Conservation (phyloP, 2,888 invertebrate species). For the Saturnia pavonia region DNA sequence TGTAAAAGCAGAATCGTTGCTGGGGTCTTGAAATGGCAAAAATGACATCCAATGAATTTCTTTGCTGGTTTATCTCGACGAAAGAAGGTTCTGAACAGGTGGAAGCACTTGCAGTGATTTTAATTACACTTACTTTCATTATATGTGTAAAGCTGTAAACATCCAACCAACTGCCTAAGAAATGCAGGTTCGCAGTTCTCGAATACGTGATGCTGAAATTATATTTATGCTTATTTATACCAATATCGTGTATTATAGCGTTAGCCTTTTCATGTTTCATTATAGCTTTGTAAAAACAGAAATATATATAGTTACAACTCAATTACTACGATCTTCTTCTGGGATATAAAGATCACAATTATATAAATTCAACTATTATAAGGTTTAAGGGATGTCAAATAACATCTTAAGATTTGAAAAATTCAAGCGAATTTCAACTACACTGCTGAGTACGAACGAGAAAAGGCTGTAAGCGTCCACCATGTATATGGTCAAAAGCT, state of each 20-base stretch:
- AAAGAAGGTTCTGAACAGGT: background rate
- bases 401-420: too few relatives aligned
- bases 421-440: too few relatives aligned
- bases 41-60: background rate
- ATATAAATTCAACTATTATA: too few relatives aligned
- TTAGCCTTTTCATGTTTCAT: background rate
- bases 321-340: too few relatives aligned
- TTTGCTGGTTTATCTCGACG: background rate
- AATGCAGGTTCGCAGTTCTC: conserved; percentile 61
- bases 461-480: too few relatives aligned
- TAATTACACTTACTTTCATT: conserved; percentile 48
- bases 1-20: background rate
- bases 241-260: background rate
- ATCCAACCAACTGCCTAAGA: conserved; percentile 63
- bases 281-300: background rate
- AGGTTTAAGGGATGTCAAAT: too few relatives aligned
- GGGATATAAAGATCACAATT: too few relatives aligned
- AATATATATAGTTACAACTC: too few relatives aligned
- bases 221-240: background rate
- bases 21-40: background rate
- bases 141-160: conserved; percentile 55
- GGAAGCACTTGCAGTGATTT: background rate
- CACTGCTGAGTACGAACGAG: too few relatives aligned
- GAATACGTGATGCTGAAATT: conserved; percentile 59
- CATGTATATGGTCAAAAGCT: too few relatives aligned